Evolutionary conservation across 2,797 vertebrate genomes (phyloP), one percentile per base, ranked within the genome.

Genomic region (Labeo calbasu): DNA sequence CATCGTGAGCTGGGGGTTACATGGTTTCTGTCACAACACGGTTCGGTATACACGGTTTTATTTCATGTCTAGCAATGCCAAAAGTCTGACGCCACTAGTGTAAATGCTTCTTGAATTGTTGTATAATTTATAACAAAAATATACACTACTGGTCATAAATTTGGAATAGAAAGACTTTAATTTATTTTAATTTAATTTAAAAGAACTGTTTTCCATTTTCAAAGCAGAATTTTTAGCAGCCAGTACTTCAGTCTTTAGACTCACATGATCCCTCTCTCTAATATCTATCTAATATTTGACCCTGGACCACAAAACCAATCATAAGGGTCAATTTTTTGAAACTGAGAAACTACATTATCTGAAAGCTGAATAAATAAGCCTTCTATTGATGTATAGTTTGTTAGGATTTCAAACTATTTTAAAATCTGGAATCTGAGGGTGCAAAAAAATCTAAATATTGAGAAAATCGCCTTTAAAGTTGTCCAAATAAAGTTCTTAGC

Each of bases 1-100:
- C 65, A 85, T 28, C 87, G 83, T 92, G 91, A 40, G 28, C 13
- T 46, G 48, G 79, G 48, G 59, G 59, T 55, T 86, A 43, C 48
- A 48, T 5, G 1, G 73, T 70, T 83, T 66, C 68, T 32, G 40
- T 71, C 28, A n/a, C 59, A 57, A 36, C 50, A 55, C 19, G 61
- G 32, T 66, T 77, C 21, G 0, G 59, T 19, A 4, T 9, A 68
- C 69, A 23, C 3, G 11, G 9, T 28, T 78, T 71, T 40, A 46
- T 25, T n/a, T 77, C 36, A 61, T 36, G 32, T 36, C 32, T 36
- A 36, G 32, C 32, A 36, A 1, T 25, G 73, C 55, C 53, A 14
- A n/a, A 61, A 61, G 36, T 77, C 23, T 77, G 40, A 25, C 32
- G 25, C 55, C 15, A 32, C 25, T 65, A 40, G 28, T n/a, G 28